These are phyloP conservation scores for Hybos culiciformis DNA, from an alignment of 2,888 invertebrate genomes.

Conservation along the genomic window DNA sequence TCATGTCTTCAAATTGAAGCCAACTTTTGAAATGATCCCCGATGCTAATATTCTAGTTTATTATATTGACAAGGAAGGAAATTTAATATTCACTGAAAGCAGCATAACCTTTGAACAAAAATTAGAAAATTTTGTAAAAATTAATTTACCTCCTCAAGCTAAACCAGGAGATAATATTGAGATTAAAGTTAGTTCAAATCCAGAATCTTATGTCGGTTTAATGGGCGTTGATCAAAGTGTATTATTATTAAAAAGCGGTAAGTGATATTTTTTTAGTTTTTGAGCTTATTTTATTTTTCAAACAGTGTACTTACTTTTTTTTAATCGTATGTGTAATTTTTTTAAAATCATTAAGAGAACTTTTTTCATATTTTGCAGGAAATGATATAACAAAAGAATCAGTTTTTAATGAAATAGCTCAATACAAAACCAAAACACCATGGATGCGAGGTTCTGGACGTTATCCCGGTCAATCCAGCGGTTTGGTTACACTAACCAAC, in stretches of 20 bases:
- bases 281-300: too few species aligned
- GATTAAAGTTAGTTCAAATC: conserved; percentile 62
- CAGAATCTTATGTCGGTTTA: conserved; percentile 75
- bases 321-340: too few species aligned
- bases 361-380: too few species aligned
- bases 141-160: conserved; percentile 49
- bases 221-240: conserved; percentile 81
- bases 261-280: conserved; percentile 43
- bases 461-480: conserved; percentile 27
- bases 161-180: conserved; percentile 68
- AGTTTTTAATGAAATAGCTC: conserved; percentile 46
- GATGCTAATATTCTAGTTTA: conserved; percentile 67
- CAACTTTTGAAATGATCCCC: conserved; percentile 72
- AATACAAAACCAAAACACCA: conserved; percentile 41
- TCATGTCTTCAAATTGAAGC: conserved; percentile 45
- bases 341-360: too few species aligned
- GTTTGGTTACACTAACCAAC: conserved; percentile 29
- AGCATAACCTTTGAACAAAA: conserved; percentile 64
- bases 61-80: conserved; percentile 55
- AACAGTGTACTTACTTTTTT: too few species aligned
- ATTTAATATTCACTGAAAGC: conserved; percentile 73
- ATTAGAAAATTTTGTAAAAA: conserved; percentile 65
- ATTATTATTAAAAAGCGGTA: conserved; percentile 55
- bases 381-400: conserved; percentile 39
- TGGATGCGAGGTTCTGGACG: conserved; percentile 24